These are phyloP conservation scores for Choristoneura rosaceana DNA, from an alignment of 2,888 invertebrate genomes.

Conservation along the genomic window DNA sequence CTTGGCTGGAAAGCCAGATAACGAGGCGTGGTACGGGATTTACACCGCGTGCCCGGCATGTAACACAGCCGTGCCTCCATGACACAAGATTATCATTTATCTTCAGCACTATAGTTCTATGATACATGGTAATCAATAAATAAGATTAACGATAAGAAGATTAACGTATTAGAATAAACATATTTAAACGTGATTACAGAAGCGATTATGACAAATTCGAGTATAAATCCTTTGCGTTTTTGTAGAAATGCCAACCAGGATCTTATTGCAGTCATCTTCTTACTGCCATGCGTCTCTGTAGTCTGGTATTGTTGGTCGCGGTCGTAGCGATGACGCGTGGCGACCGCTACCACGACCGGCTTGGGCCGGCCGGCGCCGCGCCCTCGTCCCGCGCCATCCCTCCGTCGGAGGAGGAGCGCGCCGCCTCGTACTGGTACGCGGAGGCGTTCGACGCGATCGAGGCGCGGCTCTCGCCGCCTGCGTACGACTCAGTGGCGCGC, in stretches of 20 bases:
- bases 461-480: too few species aligned
- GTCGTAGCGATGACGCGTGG: too few species aligned
- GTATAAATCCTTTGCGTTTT: not conserved
- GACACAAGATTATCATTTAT: not conserved
- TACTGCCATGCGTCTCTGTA: constrained; percentile 1
- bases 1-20: not conserved
- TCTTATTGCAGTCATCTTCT: not conserved
- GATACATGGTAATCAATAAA: not conserved
- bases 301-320: constrained; percentile 47
- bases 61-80: not conserved
- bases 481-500: too few species aligned
- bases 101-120: not conserved
- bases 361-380: too few species aligned
- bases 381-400: too few species aligned
- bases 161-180: not conserved
- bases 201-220: constrained; percentile 11
- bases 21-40: not conserved
- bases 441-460: too few species aligned
- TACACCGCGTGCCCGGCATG: not conserved
- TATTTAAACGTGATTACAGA: constrained; percentile 12
- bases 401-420: too few species aligned
- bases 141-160: not conserved
- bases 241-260: not conserved
- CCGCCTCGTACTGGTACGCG: too few species aligned
- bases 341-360: too few species aligned